A percentile compares a stretch with the other conserved stretches of the same genome.
These are phyloP conservation scores for Limenitis camilla DNA, from an alignment of 2,888 invertebrate genomes.

Conservation along the genomic window DNA sequence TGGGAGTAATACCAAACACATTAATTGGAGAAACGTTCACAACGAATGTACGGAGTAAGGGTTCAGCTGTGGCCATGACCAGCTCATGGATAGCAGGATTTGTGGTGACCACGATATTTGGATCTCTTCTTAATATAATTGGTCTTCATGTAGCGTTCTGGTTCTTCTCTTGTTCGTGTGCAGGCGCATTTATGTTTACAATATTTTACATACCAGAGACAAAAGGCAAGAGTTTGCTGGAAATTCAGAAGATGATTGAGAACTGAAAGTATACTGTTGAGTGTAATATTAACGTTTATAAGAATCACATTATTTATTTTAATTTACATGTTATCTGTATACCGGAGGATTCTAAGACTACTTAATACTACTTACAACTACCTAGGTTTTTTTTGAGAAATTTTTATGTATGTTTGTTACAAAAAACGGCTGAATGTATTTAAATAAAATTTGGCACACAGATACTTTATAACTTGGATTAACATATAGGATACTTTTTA, in stretches of 20 bases:
- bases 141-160: conserved; percentile 78
- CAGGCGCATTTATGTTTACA: conserved; percentile 75
- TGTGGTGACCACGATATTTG: conserved; percentile 22
- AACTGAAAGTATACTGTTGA: too few relatives aligned
- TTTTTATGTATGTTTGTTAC: too few relatives aligned
- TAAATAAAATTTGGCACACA: too few relatives aligned
- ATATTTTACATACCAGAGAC: conserved; percentile 83
- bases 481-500: too few relatives aligned
- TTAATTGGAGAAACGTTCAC: conserved; percentile 29
- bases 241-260: conserved; percentile 78
- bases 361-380: too few relatives aligned
- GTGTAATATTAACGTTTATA: too few relatives aligned
- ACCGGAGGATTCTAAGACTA: too few relatives aligned
- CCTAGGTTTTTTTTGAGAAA: too few relatives aligned
- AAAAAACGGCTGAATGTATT: too few relatives aligned
- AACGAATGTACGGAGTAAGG: conserved; percentile 27
- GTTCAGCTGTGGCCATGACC: conserved; percentile 22
- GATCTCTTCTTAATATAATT: conserved; percentile 36
- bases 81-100: conserved; percentile 25
- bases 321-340: too few relatives aligned
- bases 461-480: too few relatives aligned
- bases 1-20: conserved; percentile 27
- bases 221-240: conserved; percentile 82
- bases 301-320: too few relatives aligned
- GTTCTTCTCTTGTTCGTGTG: conserved; percentile 67